Evolutionary conservation across 2,113 vertebrate genomes (phyloP), one percentile per base, ranked within the genome.

Genomic region (Xiphophorus hellerii): DNA sequence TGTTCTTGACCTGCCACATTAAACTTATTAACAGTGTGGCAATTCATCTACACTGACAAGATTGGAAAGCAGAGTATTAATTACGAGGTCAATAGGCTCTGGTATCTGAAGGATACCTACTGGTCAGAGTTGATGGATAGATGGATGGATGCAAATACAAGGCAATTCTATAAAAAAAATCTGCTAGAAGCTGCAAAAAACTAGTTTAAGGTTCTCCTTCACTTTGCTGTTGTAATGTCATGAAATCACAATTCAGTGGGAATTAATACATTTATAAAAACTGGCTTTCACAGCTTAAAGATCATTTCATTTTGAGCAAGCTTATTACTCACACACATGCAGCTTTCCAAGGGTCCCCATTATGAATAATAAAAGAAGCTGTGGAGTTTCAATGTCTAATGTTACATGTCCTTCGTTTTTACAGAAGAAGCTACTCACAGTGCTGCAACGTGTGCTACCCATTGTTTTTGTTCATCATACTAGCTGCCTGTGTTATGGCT

Each of bases 361-460:
- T 76, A 66, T 90, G 66, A 84, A 89, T 88, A 79, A 80, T 92
- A 54, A 62, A 90, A 48, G 28, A 31, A n/a, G 48, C 27, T 25
- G 25, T 80, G n/a, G 69, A 17, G 70, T 65, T 74, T 28, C 51
- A 20, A 66, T 70, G 66, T 81, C 42, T 81, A 60, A 86, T 22
- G 28, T 77, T 62, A 73, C 62, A 2, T 80, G 62, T 86, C 66
- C 75, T 39, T 67, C 71, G 27, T 74, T 58, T 75, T 58, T 39
- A 15, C 88, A 97, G 96, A 84, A 95, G 95, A 88, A 96, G 95
- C 73, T 97, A 96, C 76, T 71, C 95, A 5, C 96, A 95, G 84
- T 99, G 98, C 93, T 99, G 96, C 95, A 96, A 90, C 61, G 90
- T 98, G 84, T 98, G 97, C 92, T 98, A 97, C 84, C 97, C 97